Evolutionary conservation across 2,113 vertebrate species (phyloP), one percentile per base, ranked within the genome.

Genomic region (Dinomys branickii): DNA sequence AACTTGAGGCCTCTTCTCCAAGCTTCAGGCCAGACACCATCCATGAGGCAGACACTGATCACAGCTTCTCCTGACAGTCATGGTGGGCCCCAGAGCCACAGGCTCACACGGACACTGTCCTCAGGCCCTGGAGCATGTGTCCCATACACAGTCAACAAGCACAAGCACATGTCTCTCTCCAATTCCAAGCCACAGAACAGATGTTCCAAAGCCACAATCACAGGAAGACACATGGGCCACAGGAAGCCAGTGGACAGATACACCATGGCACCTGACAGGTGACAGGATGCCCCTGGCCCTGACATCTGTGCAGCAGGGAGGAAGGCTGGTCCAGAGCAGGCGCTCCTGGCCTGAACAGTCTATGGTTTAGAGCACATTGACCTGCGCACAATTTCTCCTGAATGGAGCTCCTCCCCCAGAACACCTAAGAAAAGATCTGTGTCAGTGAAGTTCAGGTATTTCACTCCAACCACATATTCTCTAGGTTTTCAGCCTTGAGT

Each of bases 121-220:
- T 33, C 44, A 16, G 20, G 33, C 16, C 24, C 16, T 44, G 7
- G 35, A 59, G 20, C 77, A 59, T 35, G 17, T 38, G 33, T 41
- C 38, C 0, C 2, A 77, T 0, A 0, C 52, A 82, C 3, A 19
- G 41, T 0, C 38, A 9, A 16, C 3, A 3, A 33, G 65, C 41
- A 44, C 4, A 30, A 82, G 24, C 26, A 19, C 44, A 26, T 59
- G 52, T 26, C 61, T 54, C 65, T 91, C 54, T 52, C 12, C 1
- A 41, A 58, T 22, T n/a, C 77, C 35, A 61, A 73, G 77, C 41
- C 38, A 59, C 77, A 61, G 4, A 52, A 61, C 35, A 71, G 16
- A 22, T 5, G 7, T 16, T 58, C 61, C 50, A 47, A 44, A 50
- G 44, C 0, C 19, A 69, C 44, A n/a, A 44, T 19, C 28, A 22